Conservation (phyloP, 2,888 invertebrate species). For the Pachycephus smyrnensis region DNA sequence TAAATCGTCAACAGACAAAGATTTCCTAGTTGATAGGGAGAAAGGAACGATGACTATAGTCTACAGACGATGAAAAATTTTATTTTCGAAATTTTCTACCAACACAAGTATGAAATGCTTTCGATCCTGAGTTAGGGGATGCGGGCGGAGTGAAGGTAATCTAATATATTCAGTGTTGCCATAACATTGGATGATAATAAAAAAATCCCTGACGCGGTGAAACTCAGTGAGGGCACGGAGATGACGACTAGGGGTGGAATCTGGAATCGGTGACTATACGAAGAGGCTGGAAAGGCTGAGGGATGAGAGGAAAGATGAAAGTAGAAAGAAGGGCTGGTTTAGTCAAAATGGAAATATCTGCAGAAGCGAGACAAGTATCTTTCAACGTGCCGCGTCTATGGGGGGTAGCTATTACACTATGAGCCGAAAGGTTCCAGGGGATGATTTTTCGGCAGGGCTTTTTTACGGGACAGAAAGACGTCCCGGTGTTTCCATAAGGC, state of each 20-base stretch:
- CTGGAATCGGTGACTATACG: background rate
- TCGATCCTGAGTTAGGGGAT: background rate
- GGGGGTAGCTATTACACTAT: background rate
- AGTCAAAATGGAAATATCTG: background rate
- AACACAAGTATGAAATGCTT: background rate
- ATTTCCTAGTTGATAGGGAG: background rate
- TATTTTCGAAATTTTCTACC: background rate
- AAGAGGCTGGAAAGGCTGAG: background rate
- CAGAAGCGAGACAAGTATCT: background rate
- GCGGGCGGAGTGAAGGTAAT: constrained; percentile 7
- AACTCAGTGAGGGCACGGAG: background rate
- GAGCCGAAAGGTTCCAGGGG: background rate
- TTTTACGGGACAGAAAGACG: background rate
- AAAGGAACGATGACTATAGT: background rate
- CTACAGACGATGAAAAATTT: background rate
- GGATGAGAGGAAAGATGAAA: background rate
- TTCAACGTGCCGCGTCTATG: background rate
- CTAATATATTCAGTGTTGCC: constrained; percentile 26
- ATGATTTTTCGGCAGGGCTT: background rate
- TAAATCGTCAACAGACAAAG: background rate
- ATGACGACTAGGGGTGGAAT: background rate
- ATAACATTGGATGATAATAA: constrained; percentile 25
- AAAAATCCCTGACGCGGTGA: constrained; percentile 21
- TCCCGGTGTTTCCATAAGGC: background rate
- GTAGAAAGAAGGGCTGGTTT: background rate